Evolutionary conservation across 1,140 invertebrate species (phyloP), one percentile per base, ranked within the genome.

Genomic region (Drosophila lacertosa): DNA sequence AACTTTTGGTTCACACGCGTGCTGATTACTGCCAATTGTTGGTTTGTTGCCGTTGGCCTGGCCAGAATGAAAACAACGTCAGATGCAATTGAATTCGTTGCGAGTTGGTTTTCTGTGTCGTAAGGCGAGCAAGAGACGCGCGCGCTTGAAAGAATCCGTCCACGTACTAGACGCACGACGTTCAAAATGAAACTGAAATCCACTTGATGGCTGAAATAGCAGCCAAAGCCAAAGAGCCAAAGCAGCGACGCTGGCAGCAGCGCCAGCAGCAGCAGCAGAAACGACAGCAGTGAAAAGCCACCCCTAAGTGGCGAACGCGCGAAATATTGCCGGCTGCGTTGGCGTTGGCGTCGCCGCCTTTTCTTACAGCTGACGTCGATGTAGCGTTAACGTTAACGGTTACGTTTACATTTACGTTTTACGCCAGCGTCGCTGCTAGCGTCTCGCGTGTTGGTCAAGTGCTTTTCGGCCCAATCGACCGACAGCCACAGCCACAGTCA

Each of bases 121-220:
- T 77, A 35, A 32, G 44, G 39, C 45, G 55, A 55, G 37, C 35
- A 26, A 47, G 45, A 65, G 47, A 65, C 62, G 55, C 65, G 72
- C 74, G 55, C 65, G 53, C 58, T 57, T 16, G 37, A 24, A 29
- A 32, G 29, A 32, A 57, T 48, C 58, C 57, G 64, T 70, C 40
- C 55, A 64, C 62, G 81, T 86, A 88, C 81, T 83, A 72, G 64
- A 79, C 77, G 83, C 73, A 84, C 89, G 77, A 82, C 83, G 89
- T 89, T 89, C 82, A 70, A 90, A 90, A 78, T 90, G 80, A 90
- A 90, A 90, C 89, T 90, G 75, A 90, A 90, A 82, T 78, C 77
- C 77, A 76, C 70, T 74, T 74, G 71, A 76, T 73, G 72, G 71
- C 66, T 60, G 66, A 47, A 70, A 55, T 64, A 83, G 51, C 76